Conservation (phyloP, 1,140 invertebrate species). For the Galleria mellonella region DNA sequence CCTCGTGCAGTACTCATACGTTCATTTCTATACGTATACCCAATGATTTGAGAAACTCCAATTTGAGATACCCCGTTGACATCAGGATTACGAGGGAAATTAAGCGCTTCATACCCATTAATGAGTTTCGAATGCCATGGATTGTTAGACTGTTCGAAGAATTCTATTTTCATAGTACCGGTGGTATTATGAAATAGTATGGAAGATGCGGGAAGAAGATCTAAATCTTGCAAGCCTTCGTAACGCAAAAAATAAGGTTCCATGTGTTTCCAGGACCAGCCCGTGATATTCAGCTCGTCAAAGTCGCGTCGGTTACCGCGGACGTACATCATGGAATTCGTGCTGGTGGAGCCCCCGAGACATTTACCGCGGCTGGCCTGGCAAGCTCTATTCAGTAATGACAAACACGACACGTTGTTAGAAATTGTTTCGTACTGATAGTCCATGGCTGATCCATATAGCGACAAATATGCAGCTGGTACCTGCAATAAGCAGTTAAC, state of each 20-base stretch:
- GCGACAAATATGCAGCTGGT: constrained; percentile 15
- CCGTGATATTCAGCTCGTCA: constrained; percentile 25
- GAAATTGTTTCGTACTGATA: constrained; percentile 38
- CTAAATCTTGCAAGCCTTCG: constrained; percentile 29
- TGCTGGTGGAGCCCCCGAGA: constrained; percentile 82
- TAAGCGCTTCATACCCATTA: constrained; percentile 64
- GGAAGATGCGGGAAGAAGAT: constrained; percentile 26
- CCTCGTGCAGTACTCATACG: constrained; percentile 34
- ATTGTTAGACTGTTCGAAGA: constrained; percentile 72
- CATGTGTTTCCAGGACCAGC: constrained; percentile 39
- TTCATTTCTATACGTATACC: constrained; percentile 30
- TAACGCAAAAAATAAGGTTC: constrained; percentile 38
- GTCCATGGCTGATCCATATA: constrained; percentile 25
- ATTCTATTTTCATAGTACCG: constrained; percentile 76
- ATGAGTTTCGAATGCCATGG: constrained; percentile 72
- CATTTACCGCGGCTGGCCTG: constrained; percentile 65
- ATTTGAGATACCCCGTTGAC: constrained; percentile 74
- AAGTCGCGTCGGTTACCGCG: constrained; percentile 84
- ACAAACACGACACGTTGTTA: constrained; percentile 40
- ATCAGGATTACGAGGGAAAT: constrained; percentile 60
- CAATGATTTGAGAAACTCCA: constrained; percentile 57
- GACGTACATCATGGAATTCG: constrained; percentile 89
- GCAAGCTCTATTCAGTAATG: constrained; percentile 19
- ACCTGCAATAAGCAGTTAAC: constrained; percentile 22
- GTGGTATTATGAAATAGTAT: constrained; percentile 71